A percentile compares a stretch with the other conserved stretches of the same genome.
Conservation (phyloP, 2,888 invertebrate species). For the Meiosimyza decipiens region DNA sequence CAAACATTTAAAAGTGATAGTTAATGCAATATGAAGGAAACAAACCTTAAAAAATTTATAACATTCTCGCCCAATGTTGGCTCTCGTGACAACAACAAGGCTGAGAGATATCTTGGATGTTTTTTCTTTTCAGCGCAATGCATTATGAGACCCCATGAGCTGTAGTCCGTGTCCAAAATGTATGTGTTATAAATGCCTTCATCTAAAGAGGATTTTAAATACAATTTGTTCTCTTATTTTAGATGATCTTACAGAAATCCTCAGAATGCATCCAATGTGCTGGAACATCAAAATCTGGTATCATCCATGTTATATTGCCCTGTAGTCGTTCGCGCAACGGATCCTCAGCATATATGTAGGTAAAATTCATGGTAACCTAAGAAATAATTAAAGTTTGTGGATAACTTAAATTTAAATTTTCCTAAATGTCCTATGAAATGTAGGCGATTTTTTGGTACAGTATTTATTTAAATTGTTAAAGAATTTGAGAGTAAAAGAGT, state of each 20-base stretch:
- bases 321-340: slow-evolving; percentile 81
- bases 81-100: slow-evolving; percentile 80
- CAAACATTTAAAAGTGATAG: slow-evolving; percentile 7
- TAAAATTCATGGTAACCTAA: slow-evolving; percentile 88
- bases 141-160: slow-evolving; percentile 83
- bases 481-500: too few species aligned
- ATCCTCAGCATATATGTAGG: slow-evolving; percentile 87
- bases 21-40: background rate
- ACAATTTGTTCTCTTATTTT: background rate
- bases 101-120: slow-evolving; percentile 82
- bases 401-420: too few species aligned
- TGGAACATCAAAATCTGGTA: slow-evolving; percentile 78
- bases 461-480: too few species aligned
- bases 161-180: slow-evolving; percentile 85
- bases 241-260: slow-evolving; percentile 76
- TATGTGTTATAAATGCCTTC: slow-evolving; percentile 91
- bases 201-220: slow-evolving; percentile 69
- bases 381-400: background rate
- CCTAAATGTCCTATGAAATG: too few species aligned
- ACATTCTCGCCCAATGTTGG: slow-evolving; percentile 71
- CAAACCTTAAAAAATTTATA: slow-evolving; percentile 64
- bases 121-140: slow-evolving; percentile 88
- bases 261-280: slow-evolving; percentile 91
- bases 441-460: too few species aligned
- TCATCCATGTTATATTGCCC: slow-evolving; percentile 89